Evolutionary conservation across 2,113 vertebrate species (phyloP), one percentile per base, ranked within the genome.

Genomic region (Martes martes): DNA sequence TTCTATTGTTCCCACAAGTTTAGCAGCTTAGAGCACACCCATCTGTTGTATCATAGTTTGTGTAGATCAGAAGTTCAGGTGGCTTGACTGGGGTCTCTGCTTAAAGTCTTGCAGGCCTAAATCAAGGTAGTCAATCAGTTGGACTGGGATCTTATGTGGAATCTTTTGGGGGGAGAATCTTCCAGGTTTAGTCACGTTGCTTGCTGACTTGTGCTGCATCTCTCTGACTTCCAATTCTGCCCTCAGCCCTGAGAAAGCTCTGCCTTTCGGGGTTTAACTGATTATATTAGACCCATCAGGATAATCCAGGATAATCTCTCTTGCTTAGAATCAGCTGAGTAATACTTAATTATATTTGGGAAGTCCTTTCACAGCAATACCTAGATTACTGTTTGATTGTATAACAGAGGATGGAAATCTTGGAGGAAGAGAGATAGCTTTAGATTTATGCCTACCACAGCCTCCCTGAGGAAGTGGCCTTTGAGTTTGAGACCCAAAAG

Each of bases 181-280:
- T 81, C 14, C 6, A 89, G 50, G 19, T 4, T 80, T 61, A 87
- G 10, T 79, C 18, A 65, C 59, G 15, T 67, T 82, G 45, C 94
- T 88, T 50, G 6, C 61, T 31, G 50, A 84, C n/a, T 83, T 94
- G 31, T 79, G 28, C 24, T 39, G 1, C 33, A 59, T 78, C 73
- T 96, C 36, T 89, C 45, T 94, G 19, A 96, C 15, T 90, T 91
- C 55, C 23, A 94, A 1, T 87, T 96, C 73, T 96, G n/a, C 24
- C 61, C 7, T 87, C 21, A 23, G 36, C 26, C 31, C 11, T 39
- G 11, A 79, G 55, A 79, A 90, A 94, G 47, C 61, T 93, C 63
- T 93, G 90, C 42, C 76, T 89, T 89, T 95, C 93, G 96, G n/a
- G 69, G 5, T 24, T 94, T 86, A 95, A 61, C 76, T 93, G 81